Conservation (phyloP, 2,888 invertebrate species). For the Hetaerina titia region DNA sequence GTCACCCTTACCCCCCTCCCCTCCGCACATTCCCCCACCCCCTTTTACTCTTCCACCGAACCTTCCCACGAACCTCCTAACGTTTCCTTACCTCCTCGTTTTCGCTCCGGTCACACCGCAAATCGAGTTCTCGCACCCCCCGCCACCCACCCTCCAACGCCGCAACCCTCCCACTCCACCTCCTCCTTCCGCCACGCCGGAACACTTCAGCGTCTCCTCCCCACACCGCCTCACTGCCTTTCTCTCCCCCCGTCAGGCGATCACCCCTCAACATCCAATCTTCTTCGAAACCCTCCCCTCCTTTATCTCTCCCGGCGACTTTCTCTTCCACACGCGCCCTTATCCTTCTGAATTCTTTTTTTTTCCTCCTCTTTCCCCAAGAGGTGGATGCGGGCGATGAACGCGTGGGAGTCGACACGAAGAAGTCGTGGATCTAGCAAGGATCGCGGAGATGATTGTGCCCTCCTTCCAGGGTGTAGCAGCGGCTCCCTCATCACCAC, state of each 20-base stretch:
- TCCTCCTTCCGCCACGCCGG: neutral
- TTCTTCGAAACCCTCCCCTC: neutral
- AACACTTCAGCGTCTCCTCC: too few species aligned
- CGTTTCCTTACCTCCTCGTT: conserved; percentile 10
- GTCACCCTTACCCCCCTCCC: conserved; percentile 6
- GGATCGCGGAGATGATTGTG: neutral
- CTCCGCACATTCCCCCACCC: neutral
- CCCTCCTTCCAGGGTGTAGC: neutral
- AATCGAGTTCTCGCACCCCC: conserved; percentile 47
- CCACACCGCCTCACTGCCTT: neutral
- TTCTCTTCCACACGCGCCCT: neutral
- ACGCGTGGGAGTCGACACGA: neutral
- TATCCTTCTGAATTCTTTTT: neutral
- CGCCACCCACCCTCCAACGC: neutral
- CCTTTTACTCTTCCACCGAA: neutral
- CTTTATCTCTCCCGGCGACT: neutral
- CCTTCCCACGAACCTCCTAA: neutral
- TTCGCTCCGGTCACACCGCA: conserved; percentile 58
- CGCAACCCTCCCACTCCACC: neutral
- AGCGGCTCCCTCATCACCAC: neutral
- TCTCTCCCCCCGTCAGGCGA: neutral
- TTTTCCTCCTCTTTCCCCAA: neutral
- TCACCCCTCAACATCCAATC: neutral
- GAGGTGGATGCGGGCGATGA: neutral
- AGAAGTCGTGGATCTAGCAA: neutral